A percentile compares a stretch with the other conserved stretches of the same genome.
phyloP scores from a whole-genome alignment of 2,888 invertebrate species.

The Cryptus armator region DNA sequence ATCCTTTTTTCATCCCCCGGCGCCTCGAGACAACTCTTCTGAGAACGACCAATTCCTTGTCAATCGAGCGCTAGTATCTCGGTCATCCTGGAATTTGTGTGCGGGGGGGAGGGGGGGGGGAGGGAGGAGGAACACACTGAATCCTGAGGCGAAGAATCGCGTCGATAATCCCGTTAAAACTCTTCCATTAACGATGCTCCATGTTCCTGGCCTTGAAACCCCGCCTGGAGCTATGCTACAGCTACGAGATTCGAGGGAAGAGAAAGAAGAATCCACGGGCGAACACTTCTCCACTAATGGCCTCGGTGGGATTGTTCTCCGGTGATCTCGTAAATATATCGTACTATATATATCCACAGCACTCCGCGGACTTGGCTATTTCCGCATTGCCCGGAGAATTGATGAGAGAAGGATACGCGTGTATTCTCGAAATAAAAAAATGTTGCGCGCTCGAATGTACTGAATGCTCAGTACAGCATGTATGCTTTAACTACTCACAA shows the following conservation, averaged over 20 bases:
- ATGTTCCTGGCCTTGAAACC: constrained; percentile 16
- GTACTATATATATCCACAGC: constrained; percentile 4
- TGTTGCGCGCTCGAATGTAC: neutral
- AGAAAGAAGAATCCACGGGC: constrained; percentile 17
- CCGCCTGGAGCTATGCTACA: constrained; percentile 8
- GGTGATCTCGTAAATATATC: constrained; percentile 19
- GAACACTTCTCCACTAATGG: constrained; percentile 32
- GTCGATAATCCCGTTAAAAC: constrained; percentile 58
- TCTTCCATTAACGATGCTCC: constrained; percentile 49
- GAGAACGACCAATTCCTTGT: constrained; percentile 45
- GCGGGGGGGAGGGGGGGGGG: neutral
- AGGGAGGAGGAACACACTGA: neutral
- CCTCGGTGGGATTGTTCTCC: constrained; percentile 33
- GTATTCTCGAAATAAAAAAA: neutral
- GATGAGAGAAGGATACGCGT: neutral
- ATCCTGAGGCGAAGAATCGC: constrained; percentile 28
- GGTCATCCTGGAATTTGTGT: neutral
- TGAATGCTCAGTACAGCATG: constrained; percentile 2
- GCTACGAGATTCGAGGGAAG: neutral
- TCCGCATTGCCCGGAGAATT: neutral
- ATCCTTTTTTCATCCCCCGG: constrained; percentile 10
- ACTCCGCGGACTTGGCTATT: neutral
- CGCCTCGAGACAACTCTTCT: constrained; percentile 36
- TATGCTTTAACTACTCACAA: constrained; percentile 14
- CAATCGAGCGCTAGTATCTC: constrained; percentile 30